Base-by-base conservation (phyloP, 1,140 invertebrate species). In the Brevipalpus yothersi region DNA sequence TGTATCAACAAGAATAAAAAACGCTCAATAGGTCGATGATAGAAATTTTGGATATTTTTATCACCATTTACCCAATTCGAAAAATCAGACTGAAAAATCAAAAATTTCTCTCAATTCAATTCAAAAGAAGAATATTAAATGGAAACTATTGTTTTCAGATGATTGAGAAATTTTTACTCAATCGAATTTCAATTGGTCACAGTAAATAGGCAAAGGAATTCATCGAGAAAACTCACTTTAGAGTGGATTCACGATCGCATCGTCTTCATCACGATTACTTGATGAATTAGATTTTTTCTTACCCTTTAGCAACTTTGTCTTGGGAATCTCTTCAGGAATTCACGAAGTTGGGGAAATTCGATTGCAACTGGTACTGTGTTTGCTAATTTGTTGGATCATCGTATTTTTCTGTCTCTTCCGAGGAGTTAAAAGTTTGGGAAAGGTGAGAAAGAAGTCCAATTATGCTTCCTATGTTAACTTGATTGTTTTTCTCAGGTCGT, bases 391-490 rank as follows among this genome's bases (percentile, higher is more conserved):
- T 55, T 98, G 93, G 93, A 73, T 86, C 60, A 76, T 95, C 57
- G 88, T 96, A 13, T 97, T 93, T 75, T 84, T 91, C 68, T 94
- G 93, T 68, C 87, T 96, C 4, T 93, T 92, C 86, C 91, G 92
- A 72, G 93, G 93, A 53, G 94, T 97, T 63, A 90, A 95, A 72
- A 90, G 86, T 65, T 93, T 89, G 62, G 92, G 92, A 69, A 96
- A 94, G 78, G 91, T 90, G 71, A 51, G 49, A 4, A 15, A 45
- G 10, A 4, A 4, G 10, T 45, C 3, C 2, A 2, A 13, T 43
- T 19, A 59, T 45, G 31, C 19, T 51, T 21, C 45, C 15, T 21
- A 19, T 41, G 21, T 21, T n/a, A 57, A 42, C 49, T 40, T 21
- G 21, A 59, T 21, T 43, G 73, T 12, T 45, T 45, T 9, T 4